A percentile compares a stretch with the other conserved stretches of the same genome.
Conservation (phyloP, 2,797 vertebrate species). For the Enoplosus armatus region DNA sequence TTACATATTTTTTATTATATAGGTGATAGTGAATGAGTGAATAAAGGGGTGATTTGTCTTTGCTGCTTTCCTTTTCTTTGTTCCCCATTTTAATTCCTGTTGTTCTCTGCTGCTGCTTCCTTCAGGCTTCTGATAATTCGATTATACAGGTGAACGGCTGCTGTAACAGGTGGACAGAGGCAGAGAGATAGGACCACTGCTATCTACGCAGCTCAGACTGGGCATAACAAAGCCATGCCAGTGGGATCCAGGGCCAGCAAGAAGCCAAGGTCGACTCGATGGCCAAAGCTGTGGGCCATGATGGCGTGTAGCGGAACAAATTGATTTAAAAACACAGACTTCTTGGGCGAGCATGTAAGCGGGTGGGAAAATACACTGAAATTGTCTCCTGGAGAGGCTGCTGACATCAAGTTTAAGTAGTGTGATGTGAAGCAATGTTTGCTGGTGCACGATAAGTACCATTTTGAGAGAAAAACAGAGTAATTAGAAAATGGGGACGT, state of each 20-base stretch:
- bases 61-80: neutral
- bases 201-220: constrained; percentile 51
- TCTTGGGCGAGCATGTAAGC: constrained; percentile 24
- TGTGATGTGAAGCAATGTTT: constrained; percentile 28
- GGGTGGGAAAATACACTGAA: constrained; percentile 18
- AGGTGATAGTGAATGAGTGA: neutral
- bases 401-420: constrained; percentile 19
- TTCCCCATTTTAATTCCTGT: constrained; percentile 8
- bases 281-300: constrained; percentile 29
- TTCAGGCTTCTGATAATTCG: constrained; percentile 35
- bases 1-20: too few relatives aligned
- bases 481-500: constrained; percentile 13
- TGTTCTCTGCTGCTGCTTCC: constrained; percentile 27
- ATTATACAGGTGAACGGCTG: constrained; percentile 62
- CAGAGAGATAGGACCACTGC: constrained; percentile 17
- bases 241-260: constrained; percentile 35
- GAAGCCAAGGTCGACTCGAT: constrained; percentile 30
- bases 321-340: constrained; percentile 55
- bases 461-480: constrained; percentile 18
- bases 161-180: constrained; percentile 53
- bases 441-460: neutral
- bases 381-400: constrained; percentile 18
- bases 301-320: constrained; percentile 49
- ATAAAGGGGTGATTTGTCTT: neutral
- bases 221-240: constrained; percentile 57